Evolutionary conservation across 2,888 invertebrate species (phyloP).

Genomic region (Eupithecia subfuscata): DNA sequence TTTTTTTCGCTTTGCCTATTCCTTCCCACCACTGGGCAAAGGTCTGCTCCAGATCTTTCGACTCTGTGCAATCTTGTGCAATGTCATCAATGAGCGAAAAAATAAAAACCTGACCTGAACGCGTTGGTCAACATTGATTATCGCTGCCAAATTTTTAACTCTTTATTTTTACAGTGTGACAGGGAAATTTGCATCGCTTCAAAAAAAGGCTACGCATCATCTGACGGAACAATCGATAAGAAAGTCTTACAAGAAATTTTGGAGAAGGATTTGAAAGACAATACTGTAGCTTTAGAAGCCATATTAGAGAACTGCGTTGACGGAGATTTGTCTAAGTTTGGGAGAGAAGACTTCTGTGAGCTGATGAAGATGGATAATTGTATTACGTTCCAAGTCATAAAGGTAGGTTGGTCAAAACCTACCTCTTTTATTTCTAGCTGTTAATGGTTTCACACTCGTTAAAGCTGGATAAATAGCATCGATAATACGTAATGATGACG

Average conservation of each 20-base stretch:
- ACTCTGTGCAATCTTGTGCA: background rate
- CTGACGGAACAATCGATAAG: slow-evolving; percentile 51
- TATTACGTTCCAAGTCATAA: slow-evolving; percentile 12
- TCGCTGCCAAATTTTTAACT: background rate
- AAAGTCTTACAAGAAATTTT: slow-evolving; percentile 34
- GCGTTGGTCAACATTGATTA: background rate
- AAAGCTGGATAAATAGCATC: too few relatives aligned
- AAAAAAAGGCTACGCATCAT: slow-evolving; percentile 46
- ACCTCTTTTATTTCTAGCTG: too few relatives aligned
- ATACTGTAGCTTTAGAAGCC: slow-evolving; percentile 34
- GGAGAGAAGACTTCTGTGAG: slow-evolving; percentile 48
- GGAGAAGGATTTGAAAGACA: slow-evolving; percentile 28
- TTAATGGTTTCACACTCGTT: too few relatives aligned
- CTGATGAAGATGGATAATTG: slow-evolving; percentile 46
- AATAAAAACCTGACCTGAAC: background rate
- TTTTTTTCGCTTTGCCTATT: too few relatives aligned
- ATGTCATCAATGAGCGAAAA: background rate
- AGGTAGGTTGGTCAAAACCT: background rate
- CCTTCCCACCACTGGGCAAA: too few relatives aligned
- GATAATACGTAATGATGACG: too few relatives aligned
- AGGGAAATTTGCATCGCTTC: slow-evolving; percentile 49
- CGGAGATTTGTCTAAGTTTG: slow-evolving; percentile 45
- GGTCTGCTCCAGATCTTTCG: too few relatives aligned
- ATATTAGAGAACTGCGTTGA: slow-evolving; percentile 49
- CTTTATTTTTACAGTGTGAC: slow-evolving; percentile 47